phyloP scores from a whole-genome alignment of 2,113 vertebrate genomes.

The Lutjanus erythropterus region DNA sequence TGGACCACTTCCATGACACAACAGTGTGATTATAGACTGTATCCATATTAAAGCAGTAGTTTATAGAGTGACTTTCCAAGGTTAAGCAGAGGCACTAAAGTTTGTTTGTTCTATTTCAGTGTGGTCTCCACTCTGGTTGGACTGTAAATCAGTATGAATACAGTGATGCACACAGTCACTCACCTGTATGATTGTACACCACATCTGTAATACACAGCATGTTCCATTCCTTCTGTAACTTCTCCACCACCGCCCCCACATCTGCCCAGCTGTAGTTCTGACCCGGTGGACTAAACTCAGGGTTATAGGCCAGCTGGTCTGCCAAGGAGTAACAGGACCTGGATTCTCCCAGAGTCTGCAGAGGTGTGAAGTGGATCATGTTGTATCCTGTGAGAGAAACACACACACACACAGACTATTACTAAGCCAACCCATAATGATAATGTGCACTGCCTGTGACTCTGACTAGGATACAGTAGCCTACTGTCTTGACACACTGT shows the following conservation, averaged over 20 bases:
- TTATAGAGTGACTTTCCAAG: background rate
- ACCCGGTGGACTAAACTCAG: slow-evolving; percentile 69
- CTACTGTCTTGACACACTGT: background rate
- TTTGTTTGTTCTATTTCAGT: background rate
- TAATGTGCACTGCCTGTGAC: background rate
- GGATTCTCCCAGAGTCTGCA: slow-evolving; percentile 80
- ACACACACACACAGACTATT: background rate
- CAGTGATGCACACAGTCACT: background rate
- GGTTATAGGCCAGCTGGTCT: slow-evolving; percentile 77
- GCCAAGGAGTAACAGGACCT: slow-evolving; percentile 81
- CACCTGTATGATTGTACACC: slow-evolving; percentile 82
- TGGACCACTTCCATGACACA: background rate
- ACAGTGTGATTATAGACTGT: background rate
- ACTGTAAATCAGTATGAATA: background rate
- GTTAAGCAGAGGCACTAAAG: background rate
- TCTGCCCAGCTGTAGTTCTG: slow-evolving; percentile 67
- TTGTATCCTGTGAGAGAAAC: slow-evolving; percentile 64
- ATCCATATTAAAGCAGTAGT: background rate
- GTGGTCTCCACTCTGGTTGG: background rate
- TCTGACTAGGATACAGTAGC: background rate
- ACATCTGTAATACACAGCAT: slow-evolving; percentile 80
- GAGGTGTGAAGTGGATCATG: slow-evolving; percentile 79
- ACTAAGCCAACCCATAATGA: background rate
- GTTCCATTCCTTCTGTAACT: slow-evolving; percentile 73
- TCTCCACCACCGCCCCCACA: slow-evolving; percentile 70